Percentiles rank a stretch among this genome's conserved stretches.
Evolutionary conservation across 2,797 vertebrate genomes (phyloP).

Genomic region (Hirundo rustica): DNA sequence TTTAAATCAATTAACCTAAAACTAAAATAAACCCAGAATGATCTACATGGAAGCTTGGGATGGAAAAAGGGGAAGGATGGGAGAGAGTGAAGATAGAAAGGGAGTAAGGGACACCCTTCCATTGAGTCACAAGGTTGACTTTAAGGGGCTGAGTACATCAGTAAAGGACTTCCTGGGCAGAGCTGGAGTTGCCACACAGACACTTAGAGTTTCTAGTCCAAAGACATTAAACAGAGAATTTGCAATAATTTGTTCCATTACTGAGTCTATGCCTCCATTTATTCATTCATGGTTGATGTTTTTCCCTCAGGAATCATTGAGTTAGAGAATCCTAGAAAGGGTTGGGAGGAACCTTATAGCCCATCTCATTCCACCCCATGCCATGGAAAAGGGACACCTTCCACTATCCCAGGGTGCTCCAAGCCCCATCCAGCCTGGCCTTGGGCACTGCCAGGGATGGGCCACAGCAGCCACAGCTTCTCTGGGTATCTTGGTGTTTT

Average conservation of each 20-base stretch:
- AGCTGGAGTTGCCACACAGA: neutral
- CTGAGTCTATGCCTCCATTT: neutral
- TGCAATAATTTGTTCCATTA: neutral
- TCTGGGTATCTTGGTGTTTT: neutral
- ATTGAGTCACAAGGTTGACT: neutral
- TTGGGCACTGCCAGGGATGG: neutral
- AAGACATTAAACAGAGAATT: neutral
- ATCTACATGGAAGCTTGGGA: neutral
- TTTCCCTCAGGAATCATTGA: neutral
- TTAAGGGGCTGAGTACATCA: neutral
- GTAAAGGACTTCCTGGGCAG: neutral
- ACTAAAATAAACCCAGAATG: neutral
- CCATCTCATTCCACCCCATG: neutral
- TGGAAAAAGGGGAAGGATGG: neutral
- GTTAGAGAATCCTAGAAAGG: neutral
- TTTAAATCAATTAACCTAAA: neutral
- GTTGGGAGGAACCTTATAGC: neutral
- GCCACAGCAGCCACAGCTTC: neutral
- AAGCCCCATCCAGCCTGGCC: neutral
- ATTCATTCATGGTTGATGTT: neutral
- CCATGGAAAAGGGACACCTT: neutral
- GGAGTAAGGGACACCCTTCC: neutral
- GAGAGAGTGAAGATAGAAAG: neutral
- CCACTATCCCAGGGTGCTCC: neutral
- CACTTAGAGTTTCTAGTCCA: neutral